These are phyloP conservation scores for Scartelaos histophorus DNA, from an alignment of 2,113 vertebrate species.

Conservation along the genomic window DNA sequence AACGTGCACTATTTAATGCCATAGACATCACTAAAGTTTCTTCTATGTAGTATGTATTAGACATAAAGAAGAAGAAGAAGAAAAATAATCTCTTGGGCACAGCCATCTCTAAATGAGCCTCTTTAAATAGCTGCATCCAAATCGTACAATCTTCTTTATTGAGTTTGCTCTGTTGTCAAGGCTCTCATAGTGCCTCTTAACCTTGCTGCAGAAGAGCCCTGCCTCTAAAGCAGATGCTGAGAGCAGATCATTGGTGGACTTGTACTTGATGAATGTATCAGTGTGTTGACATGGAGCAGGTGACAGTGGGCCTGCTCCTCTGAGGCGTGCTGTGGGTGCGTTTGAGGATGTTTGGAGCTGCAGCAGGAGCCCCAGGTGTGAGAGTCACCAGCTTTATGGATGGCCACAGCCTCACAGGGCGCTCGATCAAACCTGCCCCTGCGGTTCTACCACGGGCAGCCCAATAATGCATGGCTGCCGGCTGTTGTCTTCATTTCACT, in stretches of 20 bases:
- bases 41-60: no score
- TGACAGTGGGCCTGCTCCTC: slow-evolving; percentile 7
- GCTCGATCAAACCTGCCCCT: slow-evolving; percentile 14
- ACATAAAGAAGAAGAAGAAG: no score
- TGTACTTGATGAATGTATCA: slow-evolving; percentile 1
- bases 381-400: slow-evolving; percentile 16
- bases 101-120: background rate
- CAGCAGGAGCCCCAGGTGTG: slow-evolving; percentile 25
- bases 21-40: no score
- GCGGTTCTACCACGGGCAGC: slow-evolving; percentile 20
- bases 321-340: slow-evolving; percentile 9
- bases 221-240: background rate
- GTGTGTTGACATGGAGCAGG: background rate
- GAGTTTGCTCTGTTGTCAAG: no score
- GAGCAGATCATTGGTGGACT: background rate
- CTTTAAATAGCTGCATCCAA: background rate
- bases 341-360: slow-evolving; percentile 12
- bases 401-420: slow-evolving; percentile 6
- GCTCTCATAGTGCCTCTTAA: background rate
- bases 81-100: background rate
- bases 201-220: background rate
- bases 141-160: no score
- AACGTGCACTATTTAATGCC: no score
- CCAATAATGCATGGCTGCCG: slow-evolving; percentile 5
- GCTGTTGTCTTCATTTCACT: slow-evolving; percentile 17